phyloP scores from a whole-genome alignment of 2,113 vertebrate genomes.

The Zingel zingel region DNA sequence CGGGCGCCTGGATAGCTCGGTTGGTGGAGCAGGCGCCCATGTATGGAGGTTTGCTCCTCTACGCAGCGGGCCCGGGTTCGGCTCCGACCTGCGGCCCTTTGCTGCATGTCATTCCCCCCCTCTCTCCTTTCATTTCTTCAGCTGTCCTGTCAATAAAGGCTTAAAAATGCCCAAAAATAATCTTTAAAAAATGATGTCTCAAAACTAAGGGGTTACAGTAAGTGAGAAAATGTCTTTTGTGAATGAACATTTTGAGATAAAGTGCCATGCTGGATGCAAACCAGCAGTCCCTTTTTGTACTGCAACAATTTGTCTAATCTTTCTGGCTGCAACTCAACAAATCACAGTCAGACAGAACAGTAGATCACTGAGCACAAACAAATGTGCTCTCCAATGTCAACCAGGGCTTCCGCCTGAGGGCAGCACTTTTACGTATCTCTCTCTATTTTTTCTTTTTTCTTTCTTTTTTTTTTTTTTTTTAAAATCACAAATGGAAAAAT shows the following conservation, averaged over 20 bases:
- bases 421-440: background rate
- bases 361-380: conserved; percentile 3
- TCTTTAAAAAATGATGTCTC: too few relatives aligned
- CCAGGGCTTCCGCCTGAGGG: background rate
- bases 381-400: conserved; percentile 4
- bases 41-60: too few relatives aligned
- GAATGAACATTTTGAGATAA: background rate
- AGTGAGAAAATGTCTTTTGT: background rate
- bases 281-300: background rate
- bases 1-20: too few relatives aligned
- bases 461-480: background rate
- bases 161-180: too few relatives aligned
- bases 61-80: too few relatives aligned
- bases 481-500: too few relatives aligned
- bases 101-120: too few relatives aligned
- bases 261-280: background rate
- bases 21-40: too few relatives aligned
- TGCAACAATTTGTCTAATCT: background rate
- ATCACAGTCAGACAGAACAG: background rate
- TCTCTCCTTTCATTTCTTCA: too few relatives aligned
- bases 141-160: too few relatives aligned
- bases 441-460: too few relatives aligned
- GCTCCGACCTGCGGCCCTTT: too few relatives aligned
- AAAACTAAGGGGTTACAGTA: background rate
- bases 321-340: conserved; percentile 2